phyloP scores from a whole-genome alignment of 2,113 vertebrate species.

The Gnathonemus echidnorhynchus region DNA sequence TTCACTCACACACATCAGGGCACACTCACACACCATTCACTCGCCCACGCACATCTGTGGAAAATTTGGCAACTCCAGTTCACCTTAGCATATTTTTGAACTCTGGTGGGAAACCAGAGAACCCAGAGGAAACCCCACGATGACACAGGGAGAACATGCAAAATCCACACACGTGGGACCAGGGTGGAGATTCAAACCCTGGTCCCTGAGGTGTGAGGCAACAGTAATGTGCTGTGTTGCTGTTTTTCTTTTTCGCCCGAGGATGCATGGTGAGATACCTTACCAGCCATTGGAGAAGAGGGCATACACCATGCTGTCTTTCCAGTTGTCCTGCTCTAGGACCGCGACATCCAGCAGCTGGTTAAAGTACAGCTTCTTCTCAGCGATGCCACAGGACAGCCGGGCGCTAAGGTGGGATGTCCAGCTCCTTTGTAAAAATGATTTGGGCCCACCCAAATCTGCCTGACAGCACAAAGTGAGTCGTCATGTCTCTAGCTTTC shows the following conservation, averaged over 20 bases:
- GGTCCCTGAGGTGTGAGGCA: background rate
- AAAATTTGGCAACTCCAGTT: too few species aligned
- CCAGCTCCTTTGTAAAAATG: slow-evolving; percentile 48
- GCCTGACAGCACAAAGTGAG: slow-evolving; percentile 30
- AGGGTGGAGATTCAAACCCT: background rate
- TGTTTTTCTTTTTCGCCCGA: background rate
- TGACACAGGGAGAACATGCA: background rate
- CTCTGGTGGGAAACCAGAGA: too few species aligned
- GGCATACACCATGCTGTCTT: slow-evolving; percentile 47
- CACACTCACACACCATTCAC: too few species aligned
- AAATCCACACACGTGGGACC: background rate
- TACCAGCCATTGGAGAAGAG: slow-evolving; percentile 65
- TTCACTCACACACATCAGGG: too few species aligned
- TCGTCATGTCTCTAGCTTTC: background rate
- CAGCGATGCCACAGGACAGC: slow-evolving; percentile 50
- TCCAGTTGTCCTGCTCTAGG: slow-evolving; percentile 32
- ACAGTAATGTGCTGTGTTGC: background rate
- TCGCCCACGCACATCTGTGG: too few species aligned
- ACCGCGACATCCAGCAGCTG: slow-evolving; percentile 47
- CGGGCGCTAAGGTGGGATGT: slow-evolving; percentile 54
- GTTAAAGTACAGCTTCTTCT: slow-evolving; percentile 33
- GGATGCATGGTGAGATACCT: background rate
- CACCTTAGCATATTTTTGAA: too few species aligned
- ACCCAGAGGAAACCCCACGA: background rate
- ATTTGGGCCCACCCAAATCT: slow-evolving; percentile 53